Conservation (phyloP, 2,113 vertebrate species). For the Tetrao urogallus region DNA sequence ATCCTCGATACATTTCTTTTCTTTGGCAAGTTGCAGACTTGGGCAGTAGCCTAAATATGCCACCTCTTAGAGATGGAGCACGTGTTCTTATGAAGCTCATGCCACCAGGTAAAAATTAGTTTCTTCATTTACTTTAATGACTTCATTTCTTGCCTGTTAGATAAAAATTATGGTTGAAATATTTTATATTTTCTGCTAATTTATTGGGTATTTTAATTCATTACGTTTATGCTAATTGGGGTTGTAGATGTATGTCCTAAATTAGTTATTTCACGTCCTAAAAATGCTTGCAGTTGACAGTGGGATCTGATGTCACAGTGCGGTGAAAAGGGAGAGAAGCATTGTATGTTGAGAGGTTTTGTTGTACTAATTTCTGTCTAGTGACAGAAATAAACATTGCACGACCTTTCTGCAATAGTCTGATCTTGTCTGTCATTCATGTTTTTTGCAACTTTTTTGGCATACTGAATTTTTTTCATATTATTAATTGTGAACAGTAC, state of each 20-base stretch:
- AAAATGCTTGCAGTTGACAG: neutral
- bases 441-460: neutral
- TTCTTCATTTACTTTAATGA: neutral
- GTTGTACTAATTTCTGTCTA: neutral
- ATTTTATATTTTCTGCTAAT: neutral
- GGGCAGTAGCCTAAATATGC: constrained; percentile 97
- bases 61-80: constrained; percentile 95
- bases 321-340: neutral
- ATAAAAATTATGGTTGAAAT: neutral
- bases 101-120: constrained; percentile 89
- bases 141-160: neutral
- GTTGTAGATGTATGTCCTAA: neutral
- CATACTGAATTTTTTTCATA: neutral
- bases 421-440: neutral
- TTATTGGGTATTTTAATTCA: neutral
- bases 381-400: neutral
- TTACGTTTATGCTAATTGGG: neutral
- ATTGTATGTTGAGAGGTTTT: neutral
- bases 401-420: neutral
- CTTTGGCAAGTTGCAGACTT: constrained; percentile 99
- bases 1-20: constrained; percentile 98
- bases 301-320: neutral
- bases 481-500: neutral
- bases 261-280: neutral
- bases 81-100: constrained; percentile 99